Percentiles rank a stretch among this genome's conserved stretches.
These are phyloP conservation scores for Bombus haemorrhoidalis DNA, from an alignment of 1,140 invertebrate genomes.

Conservation along the genomic window DNA sequence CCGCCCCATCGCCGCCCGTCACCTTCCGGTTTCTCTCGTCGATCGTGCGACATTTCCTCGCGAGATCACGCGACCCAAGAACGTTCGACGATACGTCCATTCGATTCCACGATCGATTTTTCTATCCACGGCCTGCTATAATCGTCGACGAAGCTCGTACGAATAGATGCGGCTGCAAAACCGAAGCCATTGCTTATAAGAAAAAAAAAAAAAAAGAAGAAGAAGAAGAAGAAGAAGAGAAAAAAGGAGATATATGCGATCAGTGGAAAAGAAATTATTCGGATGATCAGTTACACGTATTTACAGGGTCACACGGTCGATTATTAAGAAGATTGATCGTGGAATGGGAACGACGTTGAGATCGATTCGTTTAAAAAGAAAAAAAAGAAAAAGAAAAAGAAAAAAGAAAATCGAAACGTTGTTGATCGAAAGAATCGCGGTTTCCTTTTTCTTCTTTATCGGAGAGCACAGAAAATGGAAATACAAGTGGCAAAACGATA, in stretches of 20 bases:
- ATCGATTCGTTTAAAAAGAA: not conserved
- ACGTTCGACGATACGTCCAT: not conserved
- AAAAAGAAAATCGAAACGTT: not conserved
- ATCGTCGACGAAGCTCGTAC: not conserved
- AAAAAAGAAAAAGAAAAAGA: no score
- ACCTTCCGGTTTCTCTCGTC: constrained; percentile 14
- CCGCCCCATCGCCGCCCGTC: constrained; percentile 4
- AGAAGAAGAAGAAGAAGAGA: no score
- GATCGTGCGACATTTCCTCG: not conserved
- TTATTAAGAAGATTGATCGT: not conserved
- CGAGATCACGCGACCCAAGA: not conserved
- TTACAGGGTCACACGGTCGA: constrained; percentile 20
- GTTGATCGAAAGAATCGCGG: not conserved
- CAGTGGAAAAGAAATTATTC: not conserved
- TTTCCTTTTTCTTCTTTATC: not conserved
- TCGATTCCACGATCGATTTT: not conserved
- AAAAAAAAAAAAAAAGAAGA: no score
- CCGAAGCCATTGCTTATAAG: not conserved
- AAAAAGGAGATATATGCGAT: not conserved
- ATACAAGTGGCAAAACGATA: no score
- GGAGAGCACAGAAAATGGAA: not conserved
- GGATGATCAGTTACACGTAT: constrained; percentile 36
- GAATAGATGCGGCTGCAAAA: not conserved
- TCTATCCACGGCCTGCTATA: not conserved
- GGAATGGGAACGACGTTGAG: not conserved